A percentile compares a stretch with the other conserved stretches of the same genome.
phyloP scores from a whole-genome alignment of 1,140 invertebrate species.

The Dreissena rostriformis region DNA sequence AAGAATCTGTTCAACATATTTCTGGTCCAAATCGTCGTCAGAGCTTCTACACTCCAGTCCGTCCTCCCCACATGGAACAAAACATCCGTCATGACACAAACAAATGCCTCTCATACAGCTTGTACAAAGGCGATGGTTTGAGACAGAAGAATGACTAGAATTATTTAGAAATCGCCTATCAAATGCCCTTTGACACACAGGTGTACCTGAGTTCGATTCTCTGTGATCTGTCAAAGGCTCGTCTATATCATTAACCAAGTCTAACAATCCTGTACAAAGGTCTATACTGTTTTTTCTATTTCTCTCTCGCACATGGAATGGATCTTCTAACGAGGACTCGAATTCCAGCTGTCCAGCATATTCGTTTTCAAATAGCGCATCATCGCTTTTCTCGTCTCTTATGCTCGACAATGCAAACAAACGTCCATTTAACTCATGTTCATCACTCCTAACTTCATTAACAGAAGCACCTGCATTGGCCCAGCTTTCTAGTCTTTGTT shows the following conservation, averaged over 20 bases:
- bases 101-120: too few relatives aligned
- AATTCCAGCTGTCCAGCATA: not conserved
- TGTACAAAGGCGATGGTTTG: too few relatives aligned
- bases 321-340: conserved; percentile 25
- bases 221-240: conserved; percentile 11
- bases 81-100: not conserved
- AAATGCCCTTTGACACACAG: not conserved
- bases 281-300: not conserved
- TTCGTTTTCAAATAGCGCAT: not conserved
- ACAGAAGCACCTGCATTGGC: not conserved
- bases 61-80: not conserved
- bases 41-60: not conserved
- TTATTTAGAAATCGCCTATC: not conserved
- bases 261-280: conserved; percentile 38
- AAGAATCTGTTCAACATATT: not conserved
- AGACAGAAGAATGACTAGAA: not conserved
- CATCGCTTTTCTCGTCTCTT: not conserved
- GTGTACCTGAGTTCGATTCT: not conserved
- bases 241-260: conserved; percentile 33
- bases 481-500: not conserved
- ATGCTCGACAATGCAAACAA: not conserved
- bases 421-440: not conserved
- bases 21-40: not conserved
- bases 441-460: conserved; percentile 2
- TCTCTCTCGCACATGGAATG: conserved; percentile 22